Base-by-base conservation (phyloP, 2,888 invertebrate genomes). In the Dolichopus griseipennis region DNA sequence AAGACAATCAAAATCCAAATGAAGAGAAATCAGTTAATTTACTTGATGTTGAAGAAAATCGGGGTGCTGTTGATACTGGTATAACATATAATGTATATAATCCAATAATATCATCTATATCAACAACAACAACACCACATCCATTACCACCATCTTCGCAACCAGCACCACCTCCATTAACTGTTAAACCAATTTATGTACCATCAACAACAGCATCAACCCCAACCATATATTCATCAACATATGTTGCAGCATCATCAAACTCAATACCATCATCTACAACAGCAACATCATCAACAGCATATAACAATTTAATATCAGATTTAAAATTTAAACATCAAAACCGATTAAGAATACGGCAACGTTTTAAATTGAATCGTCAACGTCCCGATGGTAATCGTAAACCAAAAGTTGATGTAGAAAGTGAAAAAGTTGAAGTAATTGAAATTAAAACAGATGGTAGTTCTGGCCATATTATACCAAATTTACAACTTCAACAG, bases 361-460 rank as follows among this genome's bases (percentile, higher is more conserved):
- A 61, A 18, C 52, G 52, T 52, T 52, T 52, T 18, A 52, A 63
- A 64, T 52, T 8, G n/a, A 63, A 34, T 52, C 33, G 75, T 73
- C 69, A 73, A 74, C 18, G 76, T 76, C 4, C 73, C 73, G 68
- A 73, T 75, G 12, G 75, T 76, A 4, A 27, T 27, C 33, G 37
- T 18, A 65, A 37, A 62, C 70, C 72, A 18, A 71, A 71, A 68
- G 70, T 79, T 7, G 78, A 76, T 68, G 79, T 82, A 2, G 82
- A 82, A 70, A 74, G 73, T 66, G 74, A 75, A 73, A 81, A 82
- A 71, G 76, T 79, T 21, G 81, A 82, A 72, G 80, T 82, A 65
- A 82, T 82, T 71, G 82, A 82, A 77, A 81, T 82, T 65, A 79
- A 81, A 70, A 75, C 81, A 27, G 81, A 81, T 69, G 81, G 80